Evolutionary conservation across 1,140 invertebrate genomes (phyloP).

Genomic region (Bombus ignitus): DNA sequence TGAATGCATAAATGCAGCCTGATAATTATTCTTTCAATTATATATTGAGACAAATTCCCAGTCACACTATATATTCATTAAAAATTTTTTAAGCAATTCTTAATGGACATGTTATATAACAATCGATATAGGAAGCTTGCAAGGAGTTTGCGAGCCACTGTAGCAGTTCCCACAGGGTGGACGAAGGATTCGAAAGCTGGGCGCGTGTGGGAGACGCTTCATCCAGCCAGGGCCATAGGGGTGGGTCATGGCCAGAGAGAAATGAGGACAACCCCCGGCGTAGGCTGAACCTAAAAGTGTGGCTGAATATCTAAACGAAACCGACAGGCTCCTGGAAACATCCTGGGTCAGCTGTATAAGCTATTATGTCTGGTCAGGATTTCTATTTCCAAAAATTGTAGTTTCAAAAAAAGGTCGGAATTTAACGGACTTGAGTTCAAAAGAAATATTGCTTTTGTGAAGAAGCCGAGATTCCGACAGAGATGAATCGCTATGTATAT

Average conservation of each 20-base stretch:
- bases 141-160: slow-evolving; percentile 12
- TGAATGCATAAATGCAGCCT: too few species aligned
- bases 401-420: neutral
- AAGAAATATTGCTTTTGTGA: neutral
- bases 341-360: slow-evolving; percentile 22
- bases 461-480: neutral
- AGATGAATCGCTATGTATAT: neutral
- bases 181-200: neutral
- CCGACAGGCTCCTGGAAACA: neutral
- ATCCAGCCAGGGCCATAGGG: slow-evolving; percentile 58
- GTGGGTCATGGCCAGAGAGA: slow-evolving; percentile 79
- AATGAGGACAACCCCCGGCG: slow-evolving; percentile 73
- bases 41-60: too few species aligned
- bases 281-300: slow-evolving; percentile 37
- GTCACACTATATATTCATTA: too few species aligned
- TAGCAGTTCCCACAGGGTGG: neutral
- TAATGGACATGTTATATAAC: neutral
- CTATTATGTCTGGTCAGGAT: slow-evolving; percentile 7
- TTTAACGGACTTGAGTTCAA: neutral
- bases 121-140: neutral
- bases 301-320: slow-evolving; percentile 27
- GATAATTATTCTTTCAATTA: too few species aligned
- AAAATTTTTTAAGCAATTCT: too few species aligned
- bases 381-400: slow-evolving; percentile 27
- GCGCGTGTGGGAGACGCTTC: slow-evolving; percentile 26